These are phyloP conservation scores for Lacerta agilis DNA, from an alignment of 2,797 vertebrate species.

Conservation along the genomic window DNA sequence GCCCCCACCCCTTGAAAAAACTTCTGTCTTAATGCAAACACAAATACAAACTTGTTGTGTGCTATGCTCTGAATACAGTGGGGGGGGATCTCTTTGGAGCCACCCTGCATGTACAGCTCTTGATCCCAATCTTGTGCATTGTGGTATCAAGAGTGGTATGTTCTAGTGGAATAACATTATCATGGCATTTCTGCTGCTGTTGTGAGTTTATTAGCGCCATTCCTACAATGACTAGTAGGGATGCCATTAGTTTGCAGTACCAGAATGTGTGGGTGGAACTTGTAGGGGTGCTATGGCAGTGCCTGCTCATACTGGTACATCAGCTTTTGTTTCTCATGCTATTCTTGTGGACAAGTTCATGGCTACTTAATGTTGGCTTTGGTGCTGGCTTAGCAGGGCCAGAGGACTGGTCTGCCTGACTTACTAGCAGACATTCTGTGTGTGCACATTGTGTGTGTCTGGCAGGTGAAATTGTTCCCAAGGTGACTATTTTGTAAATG, in stretches of 20 bases:
- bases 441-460: not conserved
- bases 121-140: not conserved
- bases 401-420: not conserved
- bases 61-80: not conserved
- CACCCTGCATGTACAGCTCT: no score
- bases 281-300: not conserved
- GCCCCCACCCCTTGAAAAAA: not conserved
- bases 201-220: not conserved
- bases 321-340: not conserved
- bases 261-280: not conserved
- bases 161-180: not conserved
- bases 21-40: not conserved
- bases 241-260: not conserved
- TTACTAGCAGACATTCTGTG: not conserved
- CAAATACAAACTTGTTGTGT: not conserved
- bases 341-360: not conserved
- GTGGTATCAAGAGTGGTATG: not conserved
- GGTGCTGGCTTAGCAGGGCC: not conserved
- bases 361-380: not conserved
- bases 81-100: no score
- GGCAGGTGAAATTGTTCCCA: slow-evolving; percentile 18
- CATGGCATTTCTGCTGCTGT: not conserved
- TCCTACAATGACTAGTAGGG: not conserved
- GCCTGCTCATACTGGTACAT: not conserved
- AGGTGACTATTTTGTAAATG: slow-evolving; percentile 28